Conservation (phyloP, 2,888 invertebrate genomes). For the Acleris holmiana region DNA sequence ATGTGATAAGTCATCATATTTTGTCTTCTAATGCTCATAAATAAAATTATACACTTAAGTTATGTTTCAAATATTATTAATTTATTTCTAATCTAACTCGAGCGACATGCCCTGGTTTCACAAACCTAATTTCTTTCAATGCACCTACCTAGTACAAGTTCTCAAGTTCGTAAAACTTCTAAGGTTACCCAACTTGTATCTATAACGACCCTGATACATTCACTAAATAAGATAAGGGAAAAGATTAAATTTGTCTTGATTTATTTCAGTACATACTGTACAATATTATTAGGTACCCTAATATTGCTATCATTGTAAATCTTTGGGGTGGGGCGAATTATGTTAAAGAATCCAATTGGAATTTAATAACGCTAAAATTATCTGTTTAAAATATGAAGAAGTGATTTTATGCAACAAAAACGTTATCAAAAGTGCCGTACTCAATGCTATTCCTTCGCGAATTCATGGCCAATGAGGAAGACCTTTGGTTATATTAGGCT, state of each 20-base stretch:
- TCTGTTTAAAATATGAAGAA: conserved; percentile 3
- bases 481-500: conserved; percentile 69
- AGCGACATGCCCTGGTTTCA: not conserved
- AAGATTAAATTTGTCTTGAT: conserved; percentile 43
- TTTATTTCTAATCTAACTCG: not conserved
- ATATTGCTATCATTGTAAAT: conserved; percentile 69
- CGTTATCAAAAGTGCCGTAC: conserved; percentile 49
- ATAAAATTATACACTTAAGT: too few species aligned
- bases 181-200: conserved; percentile 17
- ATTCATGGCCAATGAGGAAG: conserved; percentile 74
- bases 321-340: conserved; percentile 78
- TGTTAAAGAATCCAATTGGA: conserved; percentile 53
- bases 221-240: not conserved
- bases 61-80: not conserved
- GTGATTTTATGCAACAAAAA: conserved; percentile 20
- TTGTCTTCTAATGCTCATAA: too few species aligned
- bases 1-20: too few species aligned
- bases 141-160: conserved; percentile 3
- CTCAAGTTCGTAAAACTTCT: conserved; percentile 11
- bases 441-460: conserved; percentile 63
- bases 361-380: conserved; percentile 38
- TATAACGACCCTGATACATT: conserved; percentile 1
- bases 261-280: conserved; percentile 53
- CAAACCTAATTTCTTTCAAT: conserved; percentile 5
- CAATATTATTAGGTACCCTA: conserved; percentile 54